Evolutionary conservation across 2,797 vertebrate genomes (phyloP).

Genomic region (Helarctos malayanus): DNA sequence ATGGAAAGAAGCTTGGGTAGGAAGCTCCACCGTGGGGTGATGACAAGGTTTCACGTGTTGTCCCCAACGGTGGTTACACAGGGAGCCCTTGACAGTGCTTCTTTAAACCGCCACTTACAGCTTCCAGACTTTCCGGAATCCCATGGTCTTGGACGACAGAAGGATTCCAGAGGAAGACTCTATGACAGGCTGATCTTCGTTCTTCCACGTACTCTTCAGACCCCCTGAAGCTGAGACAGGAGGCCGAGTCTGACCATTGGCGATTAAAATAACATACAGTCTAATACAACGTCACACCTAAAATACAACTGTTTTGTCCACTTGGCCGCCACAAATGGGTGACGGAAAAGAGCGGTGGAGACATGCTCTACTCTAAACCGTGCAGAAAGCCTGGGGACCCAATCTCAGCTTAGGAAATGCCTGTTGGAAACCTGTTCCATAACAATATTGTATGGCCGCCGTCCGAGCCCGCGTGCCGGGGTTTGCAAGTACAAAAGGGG

Average conservation of each 20-base stretch:
- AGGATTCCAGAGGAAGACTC: background rate
- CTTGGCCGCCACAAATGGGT: fast-evolving
- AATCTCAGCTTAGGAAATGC: background rate
- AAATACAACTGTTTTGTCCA: background rate
- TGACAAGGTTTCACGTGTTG: background rate
- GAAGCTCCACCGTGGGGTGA: background rate
- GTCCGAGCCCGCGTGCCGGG: fast-evolving
- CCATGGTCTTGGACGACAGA: fast-evolving
- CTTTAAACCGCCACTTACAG: fast-evolving
- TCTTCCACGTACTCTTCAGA: background rate
- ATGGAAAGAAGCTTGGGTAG: background rate
- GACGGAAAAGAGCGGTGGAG: background rate
- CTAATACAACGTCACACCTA: background rate
- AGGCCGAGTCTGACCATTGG: background rate
- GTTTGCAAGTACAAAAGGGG: background rate
- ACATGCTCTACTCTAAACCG: background rate
- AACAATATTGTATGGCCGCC: too few species aligned
- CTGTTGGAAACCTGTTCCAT: background rate
- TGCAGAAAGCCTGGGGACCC: background rate
- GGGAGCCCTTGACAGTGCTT: background rate
- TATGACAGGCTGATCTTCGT: fast-evolving
- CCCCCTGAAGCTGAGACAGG: background rate
- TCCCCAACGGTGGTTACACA: too few species aligned
- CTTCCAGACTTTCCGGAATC: background rate
- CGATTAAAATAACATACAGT: background rate